Evolutionary conservation across 2,797 vertebrate genomes (phyloP).

Genomic region (Chaetodon trifasciatus): DNA sequence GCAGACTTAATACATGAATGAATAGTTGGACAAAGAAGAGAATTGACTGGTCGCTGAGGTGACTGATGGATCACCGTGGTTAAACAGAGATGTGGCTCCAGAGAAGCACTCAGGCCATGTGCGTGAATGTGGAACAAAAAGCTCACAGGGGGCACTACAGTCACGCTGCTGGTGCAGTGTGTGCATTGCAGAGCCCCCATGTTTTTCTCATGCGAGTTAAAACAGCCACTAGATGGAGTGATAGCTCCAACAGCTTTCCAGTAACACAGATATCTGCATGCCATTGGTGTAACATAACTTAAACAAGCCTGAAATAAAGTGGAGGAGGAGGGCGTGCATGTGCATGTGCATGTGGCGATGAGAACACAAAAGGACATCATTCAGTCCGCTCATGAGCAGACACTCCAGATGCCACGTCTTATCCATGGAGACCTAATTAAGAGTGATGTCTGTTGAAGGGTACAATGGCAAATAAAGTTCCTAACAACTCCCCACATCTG

Average conservation of each 20-base stretch:
- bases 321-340: background rate
- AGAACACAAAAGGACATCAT: conserved; percentile 47
- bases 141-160: conserved; percentile 28
- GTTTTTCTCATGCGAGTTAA: conserved; percentile 2
- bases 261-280: conserved; percentile 33
- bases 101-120: background rate
- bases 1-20: conserved; percentile 40
- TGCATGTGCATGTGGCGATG: background rate
- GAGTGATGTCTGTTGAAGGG: conserved; percentile 74
- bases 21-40: conserved; percentile 44
- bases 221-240: conserved; percentile 80
- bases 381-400: conserved; percentile 63
- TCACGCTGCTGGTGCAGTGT: conserved; percentile 45
- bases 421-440: conserved; percentile 81
- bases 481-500: conserved; percentile 74
- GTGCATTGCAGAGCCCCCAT: conserved; percentile 50
- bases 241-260: conserved; percentile 64
- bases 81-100: conserved; percentile 35
- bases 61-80: conserved; percentile 44
- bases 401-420: conserved; percentile 67
- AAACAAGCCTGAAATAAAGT: conserved; percentile 43
- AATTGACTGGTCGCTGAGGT: conserved; percentile 27
- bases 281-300: conserved; percentile 20
- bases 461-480: conserved; percentile 76
- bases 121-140: conserved; percentile 22